Conservation (phyloP, 2,113 vertebrate genomes). For the Siniperca chuatsi region DNA sequence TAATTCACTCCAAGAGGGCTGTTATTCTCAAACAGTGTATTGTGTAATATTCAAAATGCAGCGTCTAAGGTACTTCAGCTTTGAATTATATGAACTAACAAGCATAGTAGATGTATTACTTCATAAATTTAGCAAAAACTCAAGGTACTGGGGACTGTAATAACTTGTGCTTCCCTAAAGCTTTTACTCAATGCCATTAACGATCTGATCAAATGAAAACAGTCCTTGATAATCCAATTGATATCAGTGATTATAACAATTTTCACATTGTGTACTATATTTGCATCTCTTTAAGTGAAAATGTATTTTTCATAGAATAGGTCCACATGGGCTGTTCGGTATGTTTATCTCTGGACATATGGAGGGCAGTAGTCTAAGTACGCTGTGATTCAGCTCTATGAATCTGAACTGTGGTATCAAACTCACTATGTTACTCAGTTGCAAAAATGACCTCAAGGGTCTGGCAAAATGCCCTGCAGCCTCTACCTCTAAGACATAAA, state of each 20-base stretch:
- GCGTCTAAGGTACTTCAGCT: not conserved
- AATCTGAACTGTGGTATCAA: slow-evolving; percentile 14
- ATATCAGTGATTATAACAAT: too few relatives aligned
- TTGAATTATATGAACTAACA: slow-evolving; percentile 2
- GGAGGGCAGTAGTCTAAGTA: not conserved
- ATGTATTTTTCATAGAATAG: not conserved
- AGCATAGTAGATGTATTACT: slow-evolving; percentile 5
- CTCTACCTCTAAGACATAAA: slow-evolving; percentile 44
- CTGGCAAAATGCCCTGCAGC: slow-evolving; percentile 3
- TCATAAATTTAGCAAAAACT: slow-evolving; percentile 9
- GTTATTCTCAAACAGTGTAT: not conserved
- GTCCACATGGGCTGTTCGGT: not conserved
- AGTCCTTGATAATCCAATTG: not conserved
- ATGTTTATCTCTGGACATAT: not conserved
- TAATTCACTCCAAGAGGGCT: slow-evolving; percentile 26
- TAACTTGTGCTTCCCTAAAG: not conserved
- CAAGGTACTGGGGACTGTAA: not conserved
- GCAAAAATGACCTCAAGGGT: slow-evolving; percentile 21
- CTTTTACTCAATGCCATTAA: not conserved
- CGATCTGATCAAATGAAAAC: not conserved
- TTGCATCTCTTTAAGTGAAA: not conserved
- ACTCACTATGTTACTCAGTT: slow-evolving; percentile 18
- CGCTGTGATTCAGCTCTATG: not conserved
- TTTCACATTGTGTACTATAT: not conserved
- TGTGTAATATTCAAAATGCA: slow-evolving; percentile 34